Evolutionary conservation across 2,113 vertebrate genomes (phyloP).

Genomic region (Sula dactylatra): DNA sequence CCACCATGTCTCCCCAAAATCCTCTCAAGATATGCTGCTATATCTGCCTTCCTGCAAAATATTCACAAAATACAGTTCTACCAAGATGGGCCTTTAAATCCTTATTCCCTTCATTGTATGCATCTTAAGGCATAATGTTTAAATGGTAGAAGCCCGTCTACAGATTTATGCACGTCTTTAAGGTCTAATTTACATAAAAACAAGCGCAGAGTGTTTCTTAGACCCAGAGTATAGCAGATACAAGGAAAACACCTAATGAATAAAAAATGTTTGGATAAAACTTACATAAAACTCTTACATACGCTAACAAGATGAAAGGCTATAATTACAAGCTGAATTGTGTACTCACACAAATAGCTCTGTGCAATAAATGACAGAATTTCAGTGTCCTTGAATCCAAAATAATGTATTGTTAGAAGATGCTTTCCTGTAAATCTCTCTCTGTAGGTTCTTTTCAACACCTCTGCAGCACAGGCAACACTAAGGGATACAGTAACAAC

Average conservation of each 20-base stretch:
- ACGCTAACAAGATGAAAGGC: slow-evolving; percentile 46
- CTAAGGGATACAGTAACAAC: neutral
- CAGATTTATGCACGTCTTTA: neutral
- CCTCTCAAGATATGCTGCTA: neutral
- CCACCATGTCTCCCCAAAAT: neutral
- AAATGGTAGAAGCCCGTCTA: neutral
- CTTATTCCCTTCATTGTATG: neutral
- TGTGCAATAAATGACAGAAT: neutral
- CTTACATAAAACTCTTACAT: neutral
- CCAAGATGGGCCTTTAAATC: neutral
- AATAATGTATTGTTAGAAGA: neutral
- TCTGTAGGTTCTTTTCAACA: neutral
- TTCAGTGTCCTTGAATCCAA: neutral
- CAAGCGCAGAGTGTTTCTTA: neutral
- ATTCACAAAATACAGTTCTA: neutral
- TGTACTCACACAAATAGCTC: neutral
- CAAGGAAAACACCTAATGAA: slow-evolving; percentile 19
- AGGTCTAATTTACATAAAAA: slow-evolving; percentile 55
- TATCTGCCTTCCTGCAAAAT: neutral
- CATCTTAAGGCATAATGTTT: neutral
- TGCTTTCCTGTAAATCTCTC: neutral
- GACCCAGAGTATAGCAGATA: neutral
- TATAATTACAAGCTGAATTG: slow-evolving; percentile 3
- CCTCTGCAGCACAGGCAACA: neutral
- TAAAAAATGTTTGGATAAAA: slow-evolving; percentile 37